A percentile compares a stretch with the other conserved stretches of the same genome.
These are phyloP conservation scores for Acanthurus tractus DNA, from an alignment of 2,797 vertebrate species.

Conservation along the genomic window DNA sequence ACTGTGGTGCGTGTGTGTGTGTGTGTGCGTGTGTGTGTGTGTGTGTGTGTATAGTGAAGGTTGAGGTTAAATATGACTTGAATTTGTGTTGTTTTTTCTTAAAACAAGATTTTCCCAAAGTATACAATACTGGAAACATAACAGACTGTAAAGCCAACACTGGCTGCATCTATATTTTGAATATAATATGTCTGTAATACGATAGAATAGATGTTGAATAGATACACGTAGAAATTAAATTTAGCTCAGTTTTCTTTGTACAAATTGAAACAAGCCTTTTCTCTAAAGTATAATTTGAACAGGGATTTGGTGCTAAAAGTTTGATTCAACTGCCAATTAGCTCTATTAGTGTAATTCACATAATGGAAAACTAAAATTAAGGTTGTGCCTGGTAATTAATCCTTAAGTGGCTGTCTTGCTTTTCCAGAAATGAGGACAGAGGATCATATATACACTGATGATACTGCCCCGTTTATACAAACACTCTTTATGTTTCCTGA, in stretches of 20 bases:
- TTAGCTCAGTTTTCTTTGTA: not conserved
- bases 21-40: not conserved
- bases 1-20: not conserved
- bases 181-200: too few relatives aligned
- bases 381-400: constrained; percentile 20
- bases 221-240: constrained; percentile 7
- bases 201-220: not conserved
- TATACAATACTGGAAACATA: constrained; percentile 9
- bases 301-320: not conserved
- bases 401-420: constrained; percentile 12
- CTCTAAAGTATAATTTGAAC: constrained; percentile 8
- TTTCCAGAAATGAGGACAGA: constrained; percentile 27
- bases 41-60: not conserved
- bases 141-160: not conserved
- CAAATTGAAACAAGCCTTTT: constrained; percentile 1
- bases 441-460: constrained; percentile 3
- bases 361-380: constrained; percentile 12
- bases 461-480: constrained; percentile 25
- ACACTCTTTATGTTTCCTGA: constrained; percentile 53
- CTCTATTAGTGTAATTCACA: not conserved
- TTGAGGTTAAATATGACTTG: constrained; percentile 4
- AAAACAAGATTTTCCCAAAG: not conserved
- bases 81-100: too few relatives aligned
- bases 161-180: constrained; percentile 1
- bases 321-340: constrained; percentile 18